These are phyloP conservation scores for Colistium nudipinnis DNA, from an alignment of 2,113 vertebrate species.

Conservation along the genomic window DNA sequence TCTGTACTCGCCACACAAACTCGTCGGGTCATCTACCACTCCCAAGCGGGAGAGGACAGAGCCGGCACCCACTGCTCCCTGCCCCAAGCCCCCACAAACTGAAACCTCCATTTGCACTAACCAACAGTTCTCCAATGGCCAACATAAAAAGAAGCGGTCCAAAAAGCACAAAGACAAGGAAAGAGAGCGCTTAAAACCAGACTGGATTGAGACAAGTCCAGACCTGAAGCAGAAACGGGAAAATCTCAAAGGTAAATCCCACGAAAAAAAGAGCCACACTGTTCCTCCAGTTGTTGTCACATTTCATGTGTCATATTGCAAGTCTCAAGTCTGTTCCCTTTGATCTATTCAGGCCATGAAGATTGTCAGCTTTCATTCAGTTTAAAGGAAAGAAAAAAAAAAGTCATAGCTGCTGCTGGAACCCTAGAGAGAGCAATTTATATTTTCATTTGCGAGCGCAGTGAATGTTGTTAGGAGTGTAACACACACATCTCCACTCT, in stretches of 20 bases:
- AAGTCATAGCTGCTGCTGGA: constrained; percentile 12
- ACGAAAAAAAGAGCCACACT: constrained; percentile 18
- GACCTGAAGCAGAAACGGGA: constrained; percentile 78
- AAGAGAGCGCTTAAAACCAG: constrained; percentile 77
- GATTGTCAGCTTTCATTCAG: constrained; percentile 5
- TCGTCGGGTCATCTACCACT: constrained; percentile 39
- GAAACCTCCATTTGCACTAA: constrained; percentile 67
- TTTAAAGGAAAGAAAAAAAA: not conserved
- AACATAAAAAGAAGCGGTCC: constrained; percentile 81
- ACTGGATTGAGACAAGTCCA: constrained; percentile 78
- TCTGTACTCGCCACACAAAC: constrained; percentile 72
- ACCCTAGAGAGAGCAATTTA: not conserved
- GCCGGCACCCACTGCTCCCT: constrained; percentile 35
- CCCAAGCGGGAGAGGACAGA: constrained; percentile 66
- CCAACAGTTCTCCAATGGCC: constrained; percentile 65
- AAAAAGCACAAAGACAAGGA: constrained; percentile 85
- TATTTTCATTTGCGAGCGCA: constrained; percentile 8
- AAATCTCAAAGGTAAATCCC: constrained; percentile 76
- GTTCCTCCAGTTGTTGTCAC: not conserved
- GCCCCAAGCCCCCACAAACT: constrained; percentile 59
- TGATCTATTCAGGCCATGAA: not conserved
- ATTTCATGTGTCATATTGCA: not conserved
- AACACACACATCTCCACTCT: not conserved
- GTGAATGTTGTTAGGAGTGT: constrained; percentile 23
- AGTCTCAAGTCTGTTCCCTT: not conserved